These are phyloP conservation scores for Nothocercus nigrocapillus DNA, from an alignment of 2,113 vertebrate genomes.

Conservation along the genomic window DNA sequence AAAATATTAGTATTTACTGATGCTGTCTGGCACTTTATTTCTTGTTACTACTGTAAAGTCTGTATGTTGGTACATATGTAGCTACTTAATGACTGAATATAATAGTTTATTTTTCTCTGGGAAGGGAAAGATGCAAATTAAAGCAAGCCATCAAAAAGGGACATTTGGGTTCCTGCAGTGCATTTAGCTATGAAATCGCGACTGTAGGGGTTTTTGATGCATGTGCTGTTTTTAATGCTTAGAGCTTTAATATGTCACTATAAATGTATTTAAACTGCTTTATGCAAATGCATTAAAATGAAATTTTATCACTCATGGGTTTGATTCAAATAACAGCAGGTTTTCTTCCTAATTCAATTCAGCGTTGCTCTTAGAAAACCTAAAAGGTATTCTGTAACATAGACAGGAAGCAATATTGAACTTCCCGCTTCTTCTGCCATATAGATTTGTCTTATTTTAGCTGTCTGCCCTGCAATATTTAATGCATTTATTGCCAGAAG, in stretches of 20 bases:
- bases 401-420: not conserved
- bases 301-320: slow-evolving; percentile 39
- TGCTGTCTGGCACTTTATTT: slow-evolving; percentile 52
- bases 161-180: slow-evolving; percentile 49
- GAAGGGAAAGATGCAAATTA: slow-evolving; percentile 56
- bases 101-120: slow-evolving; percentile 43
- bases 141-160: slow-evolving; percentile 65
- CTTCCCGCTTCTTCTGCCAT: not conserved
- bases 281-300: slow-evolving; percentile 60
- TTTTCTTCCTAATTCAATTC: slow-evolving; percentile 43
- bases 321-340: slow-evolving; percentile 58
- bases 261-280: slow-evolving; percentile 66
- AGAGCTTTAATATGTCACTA: slow-evolving; percentile 53
- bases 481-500: not conserved
- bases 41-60: slow-evolving; percentile 9
- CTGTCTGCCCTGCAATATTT: not conserved
- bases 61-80: slow-evolving; percentile 37
- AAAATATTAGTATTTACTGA: slow-evolving; percentile 62
- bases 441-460: not conserved
- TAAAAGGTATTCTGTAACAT: not conserved
- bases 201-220: slow-evolving; percentile 45
- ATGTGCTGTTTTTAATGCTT: slow-evolving; percentile 37
- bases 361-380: not conserved
- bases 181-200: slow-evolving; percentile 66
- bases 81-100: slow-evolving; percentile 53